phyloP scores from a whole-genome alignment of 2,888 invertebrate genomes.

The Branchinecta sandiegonensis region DNA sequence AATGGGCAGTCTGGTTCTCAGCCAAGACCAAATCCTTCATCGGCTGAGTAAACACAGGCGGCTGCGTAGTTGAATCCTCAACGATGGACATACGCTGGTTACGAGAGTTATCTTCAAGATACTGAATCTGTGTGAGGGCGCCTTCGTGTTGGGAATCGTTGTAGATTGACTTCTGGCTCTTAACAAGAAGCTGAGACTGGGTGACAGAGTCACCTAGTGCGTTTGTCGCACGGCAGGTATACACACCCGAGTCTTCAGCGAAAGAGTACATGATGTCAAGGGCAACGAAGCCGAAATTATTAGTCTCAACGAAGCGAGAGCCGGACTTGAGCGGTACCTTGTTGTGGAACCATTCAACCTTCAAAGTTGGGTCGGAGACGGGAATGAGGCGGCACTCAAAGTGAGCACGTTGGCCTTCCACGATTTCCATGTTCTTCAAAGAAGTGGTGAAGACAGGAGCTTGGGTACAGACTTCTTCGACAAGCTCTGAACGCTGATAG shows the following conservation, averaged over 20 bases:
- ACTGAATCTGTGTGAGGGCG: constrained; percentile 60
- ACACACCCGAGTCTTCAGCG: constrained; percentile 90
- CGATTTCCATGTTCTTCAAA: constrained; percentile 75
- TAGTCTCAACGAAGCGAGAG: constrained; percentile 85
- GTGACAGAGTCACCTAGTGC: constrained; percentile 83
- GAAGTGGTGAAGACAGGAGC: constrained; percentile 87
- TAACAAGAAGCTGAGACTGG: constrained; percentile 67
- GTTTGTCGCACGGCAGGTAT: constrained; percentile 84
- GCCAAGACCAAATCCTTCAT: constrained; percentile 69
- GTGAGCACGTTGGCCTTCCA: constrained; percentile 85
- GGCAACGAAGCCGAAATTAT: constrained; percentile 94
- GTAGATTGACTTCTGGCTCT: constrained; percentile 60
- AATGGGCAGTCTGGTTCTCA: constrained; percentile 83
- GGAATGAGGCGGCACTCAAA: constrained; percentile 88
- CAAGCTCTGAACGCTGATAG: constrained; percentile 54
- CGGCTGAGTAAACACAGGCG: constrained; percentile 82
- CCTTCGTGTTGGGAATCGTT: constrained; percentile 76
- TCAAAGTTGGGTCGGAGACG: constrained; percentile 80
- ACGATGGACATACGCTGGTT: constrained; percentile 55
- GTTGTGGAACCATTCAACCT: constrained; percentile 91
- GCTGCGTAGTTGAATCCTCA: constrained; percentile 67
- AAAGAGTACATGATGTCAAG: constrained; percentile 88
- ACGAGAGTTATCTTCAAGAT: constrained; percentile 63
- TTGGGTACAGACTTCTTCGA: constrained; percentile 71
- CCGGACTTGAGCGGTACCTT: constrained; percentile 78